These are phyloP conservation scores for Protobothrops flavoviridis DNA, from an alignment of 2,113 vertebrate genomes.

Conservation along the genomic window DNA sequence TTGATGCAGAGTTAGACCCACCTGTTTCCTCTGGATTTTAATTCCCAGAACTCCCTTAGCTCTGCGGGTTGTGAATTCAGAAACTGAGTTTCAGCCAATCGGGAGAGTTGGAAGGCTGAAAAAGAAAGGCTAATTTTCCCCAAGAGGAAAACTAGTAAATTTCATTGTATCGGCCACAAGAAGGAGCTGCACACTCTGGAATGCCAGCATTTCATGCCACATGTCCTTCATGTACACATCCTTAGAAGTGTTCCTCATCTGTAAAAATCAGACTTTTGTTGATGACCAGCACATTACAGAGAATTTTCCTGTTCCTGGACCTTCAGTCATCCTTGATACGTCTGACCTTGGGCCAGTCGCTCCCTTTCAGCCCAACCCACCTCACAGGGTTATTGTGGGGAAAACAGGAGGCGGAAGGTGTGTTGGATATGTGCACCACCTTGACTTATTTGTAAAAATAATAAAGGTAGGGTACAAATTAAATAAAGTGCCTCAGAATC, in stretches of 20 bases:
- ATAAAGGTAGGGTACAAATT: too few species aligned
- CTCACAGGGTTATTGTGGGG: not conserved
- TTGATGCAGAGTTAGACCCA: not conserved
- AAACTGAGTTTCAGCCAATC: not conserved
- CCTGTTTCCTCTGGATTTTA: not conserved
- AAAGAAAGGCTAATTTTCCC: not conserved
- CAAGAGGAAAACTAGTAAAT: not conserved
- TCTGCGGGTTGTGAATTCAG: not conserved
- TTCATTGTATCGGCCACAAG: slow-evolving; percentile 10
- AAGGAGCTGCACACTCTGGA: not conserved
- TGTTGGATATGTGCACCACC: too few species aligned
- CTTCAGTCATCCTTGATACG: not conserved
- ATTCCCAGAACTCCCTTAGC: not conserved
- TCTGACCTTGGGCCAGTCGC: not conserved
- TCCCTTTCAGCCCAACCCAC: not conserved
- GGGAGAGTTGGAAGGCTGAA: not conserved
- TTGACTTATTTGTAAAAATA: too few species aligned
- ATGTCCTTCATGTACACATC: not conserved
- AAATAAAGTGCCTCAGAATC: too few species aligned
- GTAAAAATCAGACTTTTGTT: not conserved
- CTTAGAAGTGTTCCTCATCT: not conserved
- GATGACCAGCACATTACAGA: not conserved
- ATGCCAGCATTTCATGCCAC: not conserved
- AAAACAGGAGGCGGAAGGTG: not conserved
- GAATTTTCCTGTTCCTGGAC: not conserved